Evolutionary conservation across 2,113 vertebrate species (phyloP).

Genomic region (Gopherus flavomarginatus): DNA sequence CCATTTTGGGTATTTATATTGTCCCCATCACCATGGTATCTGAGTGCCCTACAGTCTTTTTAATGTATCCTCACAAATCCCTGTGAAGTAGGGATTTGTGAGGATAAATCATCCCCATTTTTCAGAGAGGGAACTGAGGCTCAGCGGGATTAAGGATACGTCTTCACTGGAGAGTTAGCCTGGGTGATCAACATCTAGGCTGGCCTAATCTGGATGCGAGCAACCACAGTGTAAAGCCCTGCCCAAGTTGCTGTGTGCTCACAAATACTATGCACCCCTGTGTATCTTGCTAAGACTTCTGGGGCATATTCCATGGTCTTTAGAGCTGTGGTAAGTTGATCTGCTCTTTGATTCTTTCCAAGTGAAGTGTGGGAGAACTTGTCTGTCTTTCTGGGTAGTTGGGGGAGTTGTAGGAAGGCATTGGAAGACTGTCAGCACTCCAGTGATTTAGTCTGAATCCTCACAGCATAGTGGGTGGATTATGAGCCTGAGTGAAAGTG

Average conservation of each 20-base stretch:
- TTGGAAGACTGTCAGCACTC: not conserved
- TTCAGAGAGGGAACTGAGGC: not conserved
- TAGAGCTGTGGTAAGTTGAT: not conserved
- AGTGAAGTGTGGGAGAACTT: not conserved
- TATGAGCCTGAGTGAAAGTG: not conserved
- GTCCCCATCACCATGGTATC: not conserved
- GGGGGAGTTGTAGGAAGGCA: not conserved
- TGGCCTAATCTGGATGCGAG: not conserved
- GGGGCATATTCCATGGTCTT: not conserved
- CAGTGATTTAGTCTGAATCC: not conserved
- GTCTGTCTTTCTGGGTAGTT: not conserved
- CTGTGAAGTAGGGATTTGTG: not conserved
- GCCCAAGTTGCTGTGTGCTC: not conserved
- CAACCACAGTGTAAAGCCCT: not conserved
- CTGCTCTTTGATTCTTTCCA: not conserved
- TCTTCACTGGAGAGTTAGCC: not conserved
- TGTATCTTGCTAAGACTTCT: not conserved
- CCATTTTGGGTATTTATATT: too few species aligned
- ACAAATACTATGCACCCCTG: not conserved
- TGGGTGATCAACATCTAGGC: not conserved
- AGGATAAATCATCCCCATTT: not conserved
- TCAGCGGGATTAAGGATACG: not conserved
- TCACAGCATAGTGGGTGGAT: not conserved
- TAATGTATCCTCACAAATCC: not conserved
- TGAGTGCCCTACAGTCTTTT: not conserved